Evolutionary conservation across 1,140 invertebrate species (phyloP), one percentile per base, ranked within the genome.

Genomic region (Philaenus spumarius): DNA sequence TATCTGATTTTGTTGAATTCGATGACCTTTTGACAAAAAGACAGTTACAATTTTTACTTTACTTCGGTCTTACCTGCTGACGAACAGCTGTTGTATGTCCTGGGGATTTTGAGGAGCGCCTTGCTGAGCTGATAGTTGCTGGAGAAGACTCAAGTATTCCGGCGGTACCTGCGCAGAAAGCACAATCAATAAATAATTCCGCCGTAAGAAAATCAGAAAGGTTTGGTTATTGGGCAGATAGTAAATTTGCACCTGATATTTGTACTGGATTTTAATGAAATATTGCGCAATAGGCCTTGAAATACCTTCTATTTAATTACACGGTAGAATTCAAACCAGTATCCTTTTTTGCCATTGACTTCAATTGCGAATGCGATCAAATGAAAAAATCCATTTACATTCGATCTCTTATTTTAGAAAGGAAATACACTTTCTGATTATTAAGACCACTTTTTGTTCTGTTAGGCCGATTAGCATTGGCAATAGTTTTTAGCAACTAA

Each of bases 71-170:
- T 30, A 61, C 59, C 55, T 61, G 30, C 54, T n/a, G 7, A 61
- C 42, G 19, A 40, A 48, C 12, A 57, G 39, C 37, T 61, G 59
- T 19, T 61, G 59, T n/a, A 61, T 50, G 47, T 55, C 52, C 2
- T 45, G 59, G 5, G 42, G 59, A 22, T 39, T 3, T 1, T 20
- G 19, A n/a, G 14, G 0, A 30, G 9, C 26, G 26, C 26, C 26
- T 20, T 45, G 39, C 46, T 57, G 59, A 26, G 47, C 17, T 19
- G 47, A 45, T 0, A 61, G 50, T 26, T 61, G 59, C 45, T 61
- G 54, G 3, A 61, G 59, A 15, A 61, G 59, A 34, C 20, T 35
- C 26, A 61, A 45, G 35, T 61, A 58, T 54, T 61, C 59, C 1
- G 53, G 54, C 20, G 46, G 54, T 3, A 61, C 51, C 34, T 61